These are phyloP conservation scores for Aldrovandia affinis DNA, from an alignment of 2,797 vertebrate species.

Conservation along the genomic window DNA sequence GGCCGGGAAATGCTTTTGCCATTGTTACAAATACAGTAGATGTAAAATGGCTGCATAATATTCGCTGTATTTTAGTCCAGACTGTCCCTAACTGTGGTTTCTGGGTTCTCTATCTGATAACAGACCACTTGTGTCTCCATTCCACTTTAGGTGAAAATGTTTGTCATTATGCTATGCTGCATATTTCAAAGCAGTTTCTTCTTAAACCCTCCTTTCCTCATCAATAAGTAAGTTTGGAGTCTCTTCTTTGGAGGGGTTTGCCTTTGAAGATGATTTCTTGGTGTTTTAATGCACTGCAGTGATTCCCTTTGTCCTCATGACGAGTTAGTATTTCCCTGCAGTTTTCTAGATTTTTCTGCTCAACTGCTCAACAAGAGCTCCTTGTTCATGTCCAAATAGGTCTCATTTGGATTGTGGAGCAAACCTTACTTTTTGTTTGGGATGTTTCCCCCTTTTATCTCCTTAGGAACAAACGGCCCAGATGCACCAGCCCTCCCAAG, in stretches of 20 bases:
- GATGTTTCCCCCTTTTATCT: constrained; percentile 54
- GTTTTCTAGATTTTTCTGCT: constrained; percentile 57
- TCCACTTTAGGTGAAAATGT: constrained; percentile 59
- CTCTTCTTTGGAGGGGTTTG: constrained; percentile 62
- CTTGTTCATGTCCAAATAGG: constrained; percentile 57
- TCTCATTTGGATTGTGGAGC: constrained; percentile 59
- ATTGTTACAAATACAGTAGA: constrained; percentile 28
- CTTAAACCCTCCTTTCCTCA: constrained; percentile 72
- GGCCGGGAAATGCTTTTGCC: constrained; percentile 38
- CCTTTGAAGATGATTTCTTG: constrained; percentile 65
- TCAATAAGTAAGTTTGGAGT: constrained; percentile 73
- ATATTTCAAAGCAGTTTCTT: constrained; percentile 68
- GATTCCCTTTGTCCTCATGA: constrained; percentile 71
- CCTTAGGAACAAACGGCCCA: constrained; percentile 51
- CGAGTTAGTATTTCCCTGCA: constrained; percentile 70
- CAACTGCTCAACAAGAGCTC: constrained; percentile 65
- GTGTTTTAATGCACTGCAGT: constrained; percentile 64
- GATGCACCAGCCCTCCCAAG: constrained; percentile 33
- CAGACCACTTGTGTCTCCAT: not conserved
- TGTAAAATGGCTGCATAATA: constrained; percentile 21
- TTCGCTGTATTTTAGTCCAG: constrained; percentile 38
- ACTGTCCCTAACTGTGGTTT: constrained; percentile 11
- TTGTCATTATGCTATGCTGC: constrained; percentile 64
- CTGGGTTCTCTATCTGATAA: not conserved
- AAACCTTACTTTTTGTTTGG: constrained; percentile 37